Base-by-base conservation (phyloP, 2,797 vertebrate species). In the Hypotaenidia okinawae region DNA sequence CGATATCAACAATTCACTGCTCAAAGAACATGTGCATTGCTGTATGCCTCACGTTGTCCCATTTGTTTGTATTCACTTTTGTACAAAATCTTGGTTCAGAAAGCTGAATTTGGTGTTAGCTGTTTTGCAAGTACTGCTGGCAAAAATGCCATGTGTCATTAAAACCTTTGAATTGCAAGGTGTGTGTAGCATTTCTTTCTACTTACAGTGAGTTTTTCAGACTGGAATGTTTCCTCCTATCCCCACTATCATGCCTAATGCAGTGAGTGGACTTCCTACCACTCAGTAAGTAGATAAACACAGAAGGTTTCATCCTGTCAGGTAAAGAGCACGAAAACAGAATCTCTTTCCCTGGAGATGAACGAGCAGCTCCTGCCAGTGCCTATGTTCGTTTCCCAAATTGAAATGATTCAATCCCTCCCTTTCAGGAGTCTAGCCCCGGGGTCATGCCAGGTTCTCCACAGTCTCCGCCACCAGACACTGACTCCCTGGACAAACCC, bases 401-500 rank as follows among this genome's bases (percentile, higher is more conserved):
- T 47, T 87, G 41, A 84, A 86, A 66, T 86, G 51, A 11, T 93
- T 88, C 55, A 49, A 89, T 90, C 74, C 57, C 16, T 90, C 72
- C 57, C 16, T 97, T 96, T 68, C 95, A 98, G 97, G 97, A 99
- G 97, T 98, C 98, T 7, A 99, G 98, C 96, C 98, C 98, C 13
- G 99, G 99, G 51, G 98, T 98, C 41, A 97, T 98, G 45, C 98
- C 98, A 0, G 97, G 98, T 83, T 99, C 99, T 45, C 98, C 98
- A 0, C 98, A 98, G 77, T 98, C 98, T 0, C 98, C 97, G 45
- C 98, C 97, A 28, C 98, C 98, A 22, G 98, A 99, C 93, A 95
- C 98, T 0, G 98, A 99, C 96, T 98, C 98, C 64, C 89, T 98
- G 97, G 99, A 99, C 96, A 99, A 99, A 82, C 99, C 99, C 86